Conservation (phyloP, 2,113 vertebrate species). For the Diphyllodes magnificus region DNA sequence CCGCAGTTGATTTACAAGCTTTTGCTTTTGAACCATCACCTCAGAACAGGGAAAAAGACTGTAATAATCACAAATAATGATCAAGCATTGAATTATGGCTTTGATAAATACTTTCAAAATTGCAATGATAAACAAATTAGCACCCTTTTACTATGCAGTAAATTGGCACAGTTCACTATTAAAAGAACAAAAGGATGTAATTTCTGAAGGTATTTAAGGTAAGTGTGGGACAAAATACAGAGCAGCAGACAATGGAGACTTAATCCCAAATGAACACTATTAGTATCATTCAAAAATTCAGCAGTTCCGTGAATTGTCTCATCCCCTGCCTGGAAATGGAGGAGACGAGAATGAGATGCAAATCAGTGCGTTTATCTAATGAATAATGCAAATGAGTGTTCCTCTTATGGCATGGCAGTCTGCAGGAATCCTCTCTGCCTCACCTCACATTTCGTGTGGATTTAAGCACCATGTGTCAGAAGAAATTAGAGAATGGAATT, state of each 20-base stretch:
- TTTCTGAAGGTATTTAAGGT: conserved; percentile 3
- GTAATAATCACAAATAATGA: not conserved
- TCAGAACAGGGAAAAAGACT: not conserved
- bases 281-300: conserved; percentile 54
- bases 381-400: conserved; percentile 80
- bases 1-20: not conserved
- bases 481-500: conserved; percentile 72
- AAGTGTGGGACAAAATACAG: conserved; percentile 23
- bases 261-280: conserved; percentile 49
- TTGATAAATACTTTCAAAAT: not conserved
- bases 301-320: conserved; percentile 30
- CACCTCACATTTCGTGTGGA: conserved; percentile 70
- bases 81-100: not conserved
- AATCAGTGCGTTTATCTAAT: conserved; percentile 77
- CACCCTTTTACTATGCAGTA: conserved; percentile 24
- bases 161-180: conserved; percentile 21
- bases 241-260: conserved; percentile 4
- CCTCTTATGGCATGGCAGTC: conserved; percentile 60
- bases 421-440: conserved; percentile 75
- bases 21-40: conserved; percentile 8
- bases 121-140: conserved; percentile 3
- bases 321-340: conserved; percentile 62
- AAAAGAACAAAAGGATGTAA: not conserved
- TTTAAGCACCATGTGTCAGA: conserved; percentile 77
- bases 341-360: conserved; percentile 73